These are phyloP conservation scores for Noctua janthina DNA, from an alignment of 2,888 invertebrate species.

Conservation along the genomic window DNA sequence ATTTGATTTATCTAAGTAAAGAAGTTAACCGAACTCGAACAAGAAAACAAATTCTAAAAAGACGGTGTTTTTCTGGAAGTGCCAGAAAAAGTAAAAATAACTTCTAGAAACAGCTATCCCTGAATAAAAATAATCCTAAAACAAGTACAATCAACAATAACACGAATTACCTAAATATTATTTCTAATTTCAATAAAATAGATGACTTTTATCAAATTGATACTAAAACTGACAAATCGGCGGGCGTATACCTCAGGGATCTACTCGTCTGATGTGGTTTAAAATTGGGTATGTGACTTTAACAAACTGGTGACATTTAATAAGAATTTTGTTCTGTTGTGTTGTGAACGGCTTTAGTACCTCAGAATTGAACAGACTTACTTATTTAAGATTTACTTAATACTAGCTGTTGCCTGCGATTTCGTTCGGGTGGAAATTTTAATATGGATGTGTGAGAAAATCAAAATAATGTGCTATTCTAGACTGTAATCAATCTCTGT, in stretches of 20 bases:
- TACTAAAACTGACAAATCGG: slow-evolving; percentile 30
- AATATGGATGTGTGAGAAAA: no score
- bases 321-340: background rate
- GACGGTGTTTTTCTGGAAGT: background rate
- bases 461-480: no score
- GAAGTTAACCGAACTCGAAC: background rate
- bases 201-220: background rate
- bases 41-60: background rate
- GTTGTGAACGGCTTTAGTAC: background rate
- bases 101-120: no score
- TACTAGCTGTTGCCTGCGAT: no score
- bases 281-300: slow-evolving; percentile 3
- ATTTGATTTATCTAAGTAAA: no score
- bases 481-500: no score
- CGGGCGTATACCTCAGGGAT: background rate
- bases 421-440: no score
- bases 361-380: no score
- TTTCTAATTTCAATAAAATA: background rate
- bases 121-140: background rate
- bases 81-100: background rate
- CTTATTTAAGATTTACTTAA: no score
- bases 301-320: no score
- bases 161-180: background rate
- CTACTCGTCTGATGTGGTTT: no score
- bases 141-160: background rate